Conservation (phyloP, 2,113 vertebrate genomes). For the Pelecanus crispus region DNA sequence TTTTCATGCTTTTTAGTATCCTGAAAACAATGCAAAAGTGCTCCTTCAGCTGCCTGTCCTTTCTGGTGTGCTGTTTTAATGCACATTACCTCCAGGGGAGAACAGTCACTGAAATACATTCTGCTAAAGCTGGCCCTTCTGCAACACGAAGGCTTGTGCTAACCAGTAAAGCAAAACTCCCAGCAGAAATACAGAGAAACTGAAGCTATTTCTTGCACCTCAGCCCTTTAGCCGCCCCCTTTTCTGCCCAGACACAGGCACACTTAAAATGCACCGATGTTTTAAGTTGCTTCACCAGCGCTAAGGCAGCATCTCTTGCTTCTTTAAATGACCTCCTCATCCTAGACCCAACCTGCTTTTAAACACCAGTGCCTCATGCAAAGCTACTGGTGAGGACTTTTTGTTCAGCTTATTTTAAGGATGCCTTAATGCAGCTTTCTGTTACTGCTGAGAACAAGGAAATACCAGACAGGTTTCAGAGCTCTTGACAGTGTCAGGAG, state of each 20-base stretch:
- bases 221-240: background rate
- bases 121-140: background rate
- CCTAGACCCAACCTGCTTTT: background rate
- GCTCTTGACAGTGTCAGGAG: background rate
- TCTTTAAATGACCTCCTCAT: background rate
- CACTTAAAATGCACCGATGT: too few species aligned
- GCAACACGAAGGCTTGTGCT: background rate
- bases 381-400: background rate
- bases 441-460: background rate
- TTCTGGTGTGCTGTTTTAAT: background rate
- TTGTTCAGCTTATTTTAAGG: background rate
- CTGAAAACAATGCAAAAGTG: background rate
- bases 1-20: background rate
- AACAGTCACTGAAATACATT: background rate
- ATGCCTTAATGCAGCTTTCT: background rate
- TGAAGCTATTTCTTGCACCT: background rate
- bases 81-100: background rate
- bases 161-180: background rate
- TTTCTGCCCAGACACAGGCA: background rate
- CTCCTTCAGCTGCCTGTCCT: background rate
- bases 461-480: background rate
- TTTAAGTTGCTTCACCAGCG: background rate
- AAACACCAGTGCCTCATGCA: background rate
- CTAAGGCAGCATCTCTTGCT: background rate
- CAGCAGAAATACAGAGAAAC: background rate